Conservation (phyloP, 2,888 invertebrate species). For the Biston stratarius region DNA sequence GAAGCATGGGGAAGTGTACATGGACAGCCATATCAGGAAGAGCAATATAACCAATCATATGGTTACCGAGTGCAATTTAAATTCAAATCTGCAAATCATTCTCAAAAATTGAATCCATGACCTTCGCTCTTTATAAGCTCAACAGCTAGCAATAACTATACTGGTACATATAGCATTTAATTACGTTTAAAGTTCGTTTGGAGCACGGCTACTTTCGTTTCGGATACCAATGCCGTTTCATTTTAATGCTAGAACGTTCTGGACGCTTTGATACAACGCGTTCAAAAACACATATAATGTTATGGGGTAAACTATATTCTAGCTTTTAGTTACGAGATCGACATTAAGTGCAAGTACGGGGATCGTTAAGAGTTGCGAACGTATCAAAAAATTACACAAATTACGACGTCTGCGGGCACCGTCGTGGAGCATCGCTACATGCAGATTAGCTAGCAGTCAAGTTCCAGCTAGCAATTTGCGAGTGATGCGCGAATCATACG, state of each 20-base stretch:
- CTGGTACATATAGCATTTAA: slow-evolving; percentile 44
- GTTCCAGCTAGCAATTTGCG: slow-evolving; percentile 64
- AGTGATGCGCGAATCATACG: slow-evolving; percentile 53
- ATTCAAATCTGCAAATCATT: slow-evolving; percentile 58
- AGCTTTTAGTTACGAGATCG: neutral
- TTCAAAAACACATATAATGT: neutral
- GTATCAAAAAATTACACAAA: slow-evolving; percentile 65
- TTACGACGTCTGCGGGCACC: slow-evolving; percentile 68
- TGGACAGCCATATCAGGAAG: slow-evolving; percentile 22
- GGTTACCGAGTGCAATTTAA: slow-evolving; percentile 28
- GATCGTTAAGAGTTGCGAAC: slow-evolving; percentile 25
- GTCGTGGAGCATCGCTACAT: slow-evolving; percentile 61
- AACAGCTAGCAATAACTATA: slow-evolving; percentile 2
- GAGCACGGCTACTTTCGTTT: slow-evolving; percentile 60
- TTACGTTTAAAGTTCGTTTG: slow-evolving; percentile 49
- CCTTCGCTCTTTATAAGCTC: slow-evolving; percentile 60
- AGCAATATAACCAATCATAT: slow-evolving; percentile 16
- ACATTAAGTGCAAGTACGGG: slow-evolving; percentile 1
- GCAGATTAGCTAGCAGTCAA: slow-evolving; percentile 24
- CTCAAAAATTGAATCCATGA: slow-evolving; percentile 59
- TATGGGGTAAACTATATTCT: too few relatives aligned
- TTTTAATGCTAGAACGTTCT: slow-evolving; percentile 32
- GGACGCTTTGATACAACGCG: neutral
- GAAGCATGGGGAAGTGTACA: neutral
- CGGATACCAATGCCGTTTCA: slow-evolving; percentile 58